phyloP scores from a whole-genome alignment of 2,797 vertebrate species.

The Carcharodon carcharias region DNA sequence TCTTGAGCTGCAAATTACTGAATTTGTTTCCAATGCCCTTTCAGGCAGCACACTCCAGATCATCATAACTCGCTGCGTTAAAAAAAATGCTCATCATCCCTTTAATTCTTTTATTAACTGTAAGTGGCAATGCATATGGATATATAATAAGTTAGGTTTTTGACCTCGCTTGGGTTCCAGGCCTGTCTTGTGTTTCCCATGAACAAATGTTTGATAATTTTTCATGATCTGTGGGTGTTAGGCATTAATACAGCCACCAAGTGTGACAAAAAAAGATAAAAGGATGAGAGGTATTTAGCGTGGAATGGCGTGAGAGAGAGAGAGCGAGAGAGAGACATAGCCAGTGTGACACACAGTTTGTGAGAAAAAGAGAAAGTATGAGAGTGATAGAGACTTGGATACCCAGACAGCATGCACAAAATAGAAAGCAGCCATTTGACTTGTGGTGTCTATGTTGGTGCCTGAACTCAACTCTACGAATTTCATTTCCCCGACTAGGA shows the following conservation, averaged over 20 bases:
- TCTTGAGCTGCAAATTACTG: too few species aligned
- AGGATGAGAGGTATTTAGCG: neutral
- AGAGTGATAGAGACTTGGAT: neutral
- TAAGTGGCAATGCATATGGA: too few species aligned
- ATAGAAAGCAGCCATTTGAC: neutral
- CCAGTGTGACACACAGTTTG: neutral
- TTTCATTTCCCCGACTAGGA: neutral
- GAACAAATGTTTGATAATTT: neutral
- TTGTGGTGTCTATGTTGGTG: neutral
- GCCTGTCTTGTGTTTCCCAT: neutral
- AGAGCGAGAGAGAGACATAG: neutral
- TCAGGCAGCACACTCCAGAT: neutral
- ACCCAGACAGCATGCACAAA: neutral
- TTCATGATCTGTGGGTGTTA: neutral
- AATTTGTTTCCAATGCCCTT: neutral
- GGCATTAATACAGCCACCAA: neutral
- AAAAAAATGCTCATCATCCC: too few species aligned
- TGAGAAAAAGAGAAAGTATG: neutral
- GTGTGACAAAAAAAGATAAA: neutral
- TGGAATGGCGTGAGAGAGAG: neutral
- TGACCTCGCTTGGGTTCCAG: neutral
- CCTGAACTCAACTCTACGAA: neutral
- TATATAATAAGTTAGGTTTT: neutral
- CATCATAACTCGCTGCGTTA: neutral
- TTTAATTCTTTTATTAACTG: too few species aligned